These are phyloP conservation scores for Pemphredon lugubris DNA, from an alignment of 2,888 invertebrate genomes.

Conservation along the genomic window DNA sequence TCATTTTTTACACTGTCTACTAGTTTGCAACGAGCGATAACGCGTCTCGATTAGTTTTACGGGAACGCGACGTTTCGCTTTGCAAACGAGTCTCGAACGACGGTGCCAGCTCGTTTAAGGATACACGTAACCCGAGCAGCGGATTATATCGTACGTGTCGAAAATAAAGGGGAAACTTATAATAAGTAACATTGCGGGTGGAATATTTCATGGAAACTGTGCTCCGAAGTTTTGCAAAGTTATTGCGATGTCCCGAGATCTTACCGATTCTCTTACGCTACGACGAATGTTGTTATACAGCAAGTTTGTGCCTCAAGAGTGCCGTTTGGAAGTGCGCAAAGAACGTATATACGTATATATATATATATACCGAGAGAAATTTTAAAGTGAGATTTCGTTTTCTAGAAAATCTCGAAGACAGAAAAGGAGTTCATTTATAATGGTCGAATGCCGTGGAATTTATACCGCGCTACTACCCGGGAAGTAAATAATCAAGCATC, in stretches of 20 bases:
- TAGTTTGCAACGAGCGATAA: too few relatives aligned
- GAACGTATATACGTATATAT: too few relatives aligned
- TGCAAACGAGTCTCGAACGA: too few relatives aligned
- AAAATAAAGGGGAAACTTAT: background rate
- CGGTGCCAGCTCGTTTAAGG: too few relatives aligned
- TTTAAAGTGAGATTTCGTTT: slow-evolving; percentile 31
- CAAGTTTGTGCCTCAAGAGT: slow-evolving; percentile 39
- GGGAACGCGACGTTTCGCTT: too few relatives aligned
- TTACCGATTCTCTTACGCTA: slow-evolving; percentile 21
- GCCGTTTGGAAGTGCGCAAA: slow-evolving; percentile 25
- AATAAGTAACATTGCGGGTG: background rate
- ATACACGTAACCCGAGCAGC: background rate
- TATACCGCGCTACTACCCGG: too few relatives aligned
- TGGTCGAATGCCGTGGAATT: background rate
- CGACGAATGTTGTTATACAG: slow-evolving; percentile 41
- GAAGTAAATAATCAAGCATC: too few relatives aligned
- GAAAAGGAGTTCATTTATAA: background rate
- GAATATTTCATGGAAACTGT: slow-evolving; percentile 15
- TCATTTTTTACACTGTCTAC: too few relatives aligned
- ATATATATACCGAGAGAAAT: slow-evolving; percentile 30
- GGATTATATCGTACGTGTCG: too few relatives aligned
- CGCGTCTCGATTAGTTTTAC: too few relatives aligned
- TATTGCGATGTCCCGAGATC: slow-evolving; percentile 27
- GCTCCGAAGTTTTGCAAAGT: slow-evolving; percentile 24
- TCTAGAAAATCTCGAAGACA: background rate